Conservation (phyloP, 2,797 vertebrate genomes). For the Myotis planiceps region DNA sequence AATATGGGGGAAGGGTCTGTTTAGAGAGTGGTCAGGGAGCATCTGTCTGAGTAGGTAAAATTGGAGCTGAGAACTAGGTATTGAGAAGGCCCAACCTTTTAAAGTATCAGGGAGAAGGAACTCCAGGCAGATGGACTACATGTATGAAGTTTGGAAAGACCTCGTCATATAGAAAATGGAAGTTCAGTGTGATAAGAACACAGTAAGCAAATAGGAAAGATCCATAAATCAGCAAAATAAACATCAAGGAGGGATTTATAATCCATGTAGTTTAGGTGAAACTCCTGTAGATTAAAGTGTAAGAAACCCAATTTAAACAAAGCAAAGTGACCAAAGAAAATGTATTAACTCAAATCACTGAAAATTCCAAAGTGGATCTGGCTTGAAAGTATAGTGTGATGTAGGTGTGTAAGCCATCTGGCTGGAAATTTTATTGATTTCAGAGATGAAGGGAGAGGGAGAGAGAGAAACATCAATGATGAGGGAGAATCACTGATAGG, state of each 20-base stretch:
- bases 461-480: too few relatives aligned
- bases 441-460: too few relatives aligned
- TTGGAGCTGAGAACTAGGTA: not conserved
- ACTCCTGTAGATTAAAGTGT: not conserved
- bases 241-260: not conserved
- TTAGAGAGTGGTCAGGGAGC: not conserved
- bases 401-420: not conserved
- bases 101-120: not conserved
- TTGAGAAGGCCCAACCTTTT: not conserved
- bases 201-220: not conserved
- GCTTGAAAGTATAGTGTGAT: not conserved
- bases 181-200: not conserved
- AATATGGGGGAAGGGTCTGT: not conserved
- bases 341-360: not conserved
- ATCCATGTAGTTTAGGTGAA: not conserved
- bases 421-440: too few relatives aligned
- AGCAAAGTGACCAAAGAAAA: not conserved
- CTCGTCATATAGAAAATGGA: not conserved
- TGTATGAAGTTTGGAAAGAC: not conserved
- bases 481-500: too few relatives aligned
- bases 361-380: not conserved
- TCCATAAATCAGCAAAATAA: not conserved
- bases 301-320: not conserved
- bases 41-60: not conserved
- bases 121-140: not conserved